These are phyloP conservation scores for Asbolus verrucosus DNA, from an alignment of 1,140 invertebrate species.

Conservation along the genomic window DNA sequence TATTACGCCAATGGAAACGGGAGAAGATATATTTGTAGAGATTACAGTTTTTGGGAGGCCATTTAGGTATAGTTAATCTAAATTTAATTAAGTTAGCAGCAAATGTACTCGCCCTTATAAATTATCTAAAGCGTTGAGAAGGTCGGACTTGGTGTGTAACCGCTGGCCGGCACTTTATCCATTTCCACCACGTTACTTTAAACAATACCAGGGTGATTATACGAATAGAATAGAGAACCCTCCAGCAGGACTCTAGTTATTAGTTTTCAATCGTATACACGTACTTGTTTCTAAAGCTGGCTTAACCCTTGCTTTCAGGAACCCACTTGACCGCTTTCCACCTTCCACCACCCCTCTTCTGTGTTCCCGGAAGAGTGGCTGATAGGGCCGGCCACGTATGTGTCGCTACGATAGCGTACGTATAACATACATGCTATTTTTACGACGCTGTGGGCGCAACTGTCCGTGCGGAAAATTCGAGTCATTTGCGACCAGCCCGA, in stretches of 20 bases:
- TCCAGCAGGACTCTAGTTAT: slow-evolving; percentile 3
- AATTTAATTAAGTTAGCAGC: slow-evolving; percentile 53
- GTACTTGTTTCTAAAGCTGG: background rate
- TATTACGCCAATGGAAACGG: slow-evolving; percentile 38
- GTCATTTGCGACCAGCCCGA: too few relatives aligned
- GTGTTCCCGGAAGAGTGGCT: too few relatives aligned
- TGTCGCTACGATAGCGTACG: too few relatives aligned
- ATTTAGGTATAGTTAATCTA: slow-evolving; percentile 53
- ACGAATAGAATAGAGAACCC: slow-evolving; percentile 24
- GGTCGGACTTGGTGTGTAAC: slow-evolving; percentile 38
- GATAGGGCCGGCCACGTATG: too few relatives aligned
- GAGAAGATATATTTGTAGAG: slow-evolving; percentile 47
- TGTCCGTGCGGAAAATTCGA: too few relatives aligned
- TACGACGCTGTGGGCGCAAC: too few relatives aligned
- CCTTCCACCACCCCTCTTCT: too few relatives aligned
- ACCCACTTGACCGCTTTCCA: background rate
- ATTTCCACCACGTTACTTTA: slow-evolving; percentile 28
- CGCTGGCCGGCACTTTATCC: slow-evolving; percentile 36
- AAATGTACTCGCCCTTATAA: slow-evolving; percentile 43
- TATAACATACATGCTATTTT: too few relatives aligned
- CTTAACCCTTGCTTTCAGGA: background rate
- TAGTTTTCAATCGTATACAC: slow-evolving; percentile 15
- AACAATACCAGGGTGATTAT: slow-evolving; percentile 30
- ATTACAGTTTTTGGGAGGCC: slow-evolving; percentile 49
- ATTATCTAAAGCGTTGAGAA: slow-evolving; percentile 42